These are phyloP conservation scores for Sycophila sp. DNA, from an alignment of 1,140 invertebrate genomes.

Conservation along the genomic window DNA sequence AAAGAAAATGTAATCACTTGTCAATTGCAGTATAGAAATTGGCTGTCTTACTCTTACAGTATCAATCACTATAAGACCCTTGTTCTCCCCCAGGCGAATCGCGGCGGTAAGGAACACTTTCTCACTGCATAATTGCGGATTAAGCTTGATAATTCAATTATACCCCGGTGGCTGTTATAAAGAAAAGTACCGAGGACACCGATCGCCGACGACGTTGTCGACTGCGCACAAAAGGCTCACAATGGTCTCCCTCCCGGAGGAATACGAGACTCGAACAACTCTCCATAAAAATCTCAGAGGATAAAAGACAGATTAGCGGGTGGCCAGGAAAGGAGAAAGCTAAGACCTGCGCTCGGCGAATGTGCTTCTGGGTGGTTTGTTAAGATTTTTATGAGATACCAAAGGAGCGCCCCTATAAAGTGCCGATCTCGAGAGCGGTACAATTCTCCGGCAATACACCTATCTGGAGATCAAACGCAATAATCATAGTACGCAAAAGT, in stretches of 20 bases:
- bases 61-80: no score
- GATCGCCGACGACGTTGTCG: background rate
- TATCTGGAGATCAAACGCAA: constrained; percentile 16
- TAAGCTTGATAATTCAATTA: constrained; percentile 10
- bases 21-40: no score
- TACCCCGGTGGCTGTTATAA: background rate
- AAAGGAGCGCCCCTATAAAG: constrained; percentile 15
- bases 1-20: no score
- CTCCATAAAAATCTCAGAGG: background rate
- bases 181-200: background rate
- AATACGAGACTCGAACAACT: background rate
- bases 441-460: constrained; percentile 7
- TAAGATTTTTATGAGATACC: constrained; percentile 39
- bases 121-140: background rate
- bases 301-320: background rate
- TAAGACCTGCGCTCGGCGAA: background rate
- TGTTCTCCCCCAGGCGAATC: no score
- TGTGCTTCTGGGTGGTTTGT: constrained; percentile 23
- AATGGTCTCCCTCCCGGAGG: background rate
- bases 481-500: no score
- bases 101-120: no score
- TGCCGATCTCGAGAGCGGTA: background rate
- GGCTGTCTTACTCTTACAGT: no score
- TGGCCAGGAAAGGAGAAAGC: background rate
- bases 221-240: no score